phyloP scores from a whole-genome alignment of 2,888 invertebrate genomes.

The Andrena marginata region DNA sequence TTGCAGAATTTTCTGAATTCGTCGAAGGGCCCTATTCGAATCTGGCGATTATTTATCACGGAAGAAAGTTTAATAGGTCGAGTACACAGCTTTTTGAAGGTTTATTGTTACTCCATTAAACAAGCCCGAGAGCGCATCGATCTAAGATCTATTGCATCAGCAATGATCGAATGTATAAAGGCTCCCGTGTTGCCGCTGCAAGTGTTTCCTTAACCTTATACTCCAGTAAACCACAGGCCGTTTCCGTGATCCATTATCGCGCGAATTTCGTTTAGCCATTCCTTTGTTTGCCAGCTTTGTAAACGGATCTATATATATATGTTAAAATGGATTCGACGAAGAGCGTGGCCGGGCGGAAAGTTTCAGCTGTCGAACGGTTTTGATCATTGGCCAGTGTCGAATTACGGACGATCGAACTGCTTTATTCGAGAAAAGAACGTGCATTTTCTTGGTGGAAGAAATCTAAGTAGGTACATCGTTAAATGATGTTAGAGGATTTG shows the following conservation, averaged over 20 bases:
- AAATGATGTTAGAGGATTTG: too few relatives aligned
- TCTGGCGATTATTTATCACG: not conserved
- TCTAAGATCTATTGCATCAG: conserved; percentile 57
- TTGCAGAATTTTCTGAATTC: too few relatives aligned
- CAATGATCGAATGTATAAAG: conserved; percentile 57
- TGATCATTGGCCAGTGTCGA: not conserved
- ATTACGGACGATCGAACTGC: not conserved
- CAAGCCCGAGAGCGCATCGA: not conserved
- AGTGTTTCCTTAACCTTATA: conserved; percentile 69
- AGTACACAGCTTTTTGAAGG: not conserved
- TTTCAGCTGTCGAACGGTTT: not conserved
- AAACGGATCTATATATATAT: conserved; percentile 19
- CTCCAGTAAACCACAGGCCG: conserved; percentile 37
- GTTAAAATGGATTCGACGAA: conserved; percentile 19
- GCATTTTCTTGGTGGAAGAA: too few relatives aligned
- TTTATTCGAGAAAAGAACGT: too few relatives aligned
- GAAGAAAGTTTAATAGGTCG: not conserved
- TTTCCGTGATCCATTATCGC: conserved; percentile 60
- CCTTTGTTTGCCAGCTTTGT: conserved; percentile 39
- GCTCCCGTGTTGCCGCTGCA: conserved; percentile 31
- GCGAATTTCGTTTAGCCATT: conserved; percentile 30
- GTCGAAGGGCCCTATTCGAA: too few relatives aligned
- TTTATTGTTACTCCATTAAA: too few relatives aligned
- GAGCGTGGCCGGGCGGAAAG: not conserved
- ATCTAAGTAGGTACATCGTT: too few relatives aligned